A percentile compares a stretch with the other conserved stretches of the same genome.
Evolutionary conservation across 2,888 invertebrate species (phyloP).

Genomic region (Deroplatys truncata): DNA sequence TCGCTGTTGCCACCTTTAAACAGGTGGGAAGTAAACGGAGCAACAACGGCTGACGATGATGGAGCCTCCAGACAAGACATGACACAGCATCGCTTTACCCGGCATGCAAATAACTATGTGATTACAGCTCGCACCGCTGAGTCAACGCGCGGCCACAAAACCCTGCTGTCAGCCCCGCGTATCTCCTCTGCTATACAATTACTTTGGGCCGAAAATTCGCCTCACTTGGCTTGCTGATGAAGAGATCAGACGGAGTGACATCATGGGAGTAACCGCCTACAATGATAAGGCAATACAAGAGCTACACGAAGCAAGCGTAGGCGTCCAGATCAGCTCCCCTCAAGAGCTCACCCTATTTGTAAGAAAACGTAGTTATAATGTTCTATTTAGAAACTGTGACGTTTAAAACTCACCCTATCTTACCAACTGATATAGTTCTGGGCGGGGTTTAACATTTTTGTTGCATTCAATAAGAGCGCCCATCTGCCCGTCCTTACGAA

Average conservation of each 20-base stretch:
- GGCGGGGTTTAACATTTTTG: no score
- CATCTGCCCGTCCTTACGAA: no score
- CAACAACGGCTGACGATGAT: not conserved
- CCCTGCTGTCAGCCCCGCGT: not conserved
- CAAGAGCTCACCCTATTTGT: not conserved
- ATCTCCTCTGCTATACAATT: not conserved
- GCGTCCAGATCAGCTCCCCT: not conserved
- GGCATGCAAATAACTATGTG: not conserved
- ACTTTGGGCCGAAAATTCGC: not conserved
- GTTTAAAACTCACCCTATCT: no score
- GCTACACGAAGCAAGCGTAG: not conserved
- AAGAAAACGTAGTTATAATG: no score
- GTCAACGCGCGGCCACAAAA: not conserved
- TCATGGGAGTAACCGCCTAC: not conserved
- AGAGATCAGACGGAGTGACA: not conserved
- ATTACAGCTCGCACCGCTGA: not conserved
- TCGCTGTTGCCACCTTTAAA: not conserved
- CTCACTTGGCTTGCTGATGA: not conserved
- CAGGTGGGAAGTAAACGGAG: not conserved
- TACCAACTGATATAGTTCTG: no score
- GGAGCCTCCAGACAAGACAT: conserved; percentile 1
- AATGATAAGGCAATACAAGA: not conserved
- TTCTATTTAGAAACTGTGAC: no score
- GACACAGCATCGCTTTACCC: not conserved
- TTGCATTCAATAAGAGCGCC: no score